Base-by-base conservation (phyloP, 1,140 invertebrate species). In the Phenacoccus solenopsis region DNA sequence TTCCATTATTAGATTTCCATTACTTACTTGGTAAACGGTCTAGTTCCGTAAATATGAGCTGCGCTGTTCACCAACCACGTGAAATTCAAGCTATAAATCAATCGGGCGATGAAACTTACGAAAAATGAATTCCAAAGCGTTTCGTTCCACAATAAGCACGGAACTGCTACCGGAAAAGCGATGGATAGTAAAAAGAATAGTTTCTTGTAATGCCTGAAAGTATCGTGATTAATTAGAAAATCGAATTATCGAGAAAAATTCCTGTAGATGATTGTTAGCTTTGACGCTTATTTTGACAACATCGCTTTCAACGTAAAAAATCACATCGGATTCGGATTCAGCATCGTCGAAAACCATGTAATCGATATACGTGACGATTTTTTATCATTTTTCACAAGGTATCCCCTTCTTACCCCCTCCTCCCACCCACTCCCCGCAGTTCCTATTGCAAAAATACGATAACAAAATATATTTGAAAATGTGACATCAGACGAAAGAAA, bases 1-100 rank as follows among this genome's bases (percentile, higher is more conserved):
- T n/a, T n/a, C n/a, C n/a, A n/a, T n/a, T n/a, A n/a, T n/a, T n/a
- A n/a, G n/a, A n/a, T n/a, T n/a, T n/a, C n/a, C n/a, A n/a, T n/a
- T n/a, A 81, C 74, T 81, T 80, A 79, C 84, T 82, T 78, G 76
- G 89, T 86, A 74, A 87, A 90, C 0, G 87, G 87, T 75, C 81
- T 80, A 68, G 78, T 80, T 9, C 88, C 88, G 76, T 81, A 86
- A 72, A 84, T 78, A 76, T 90, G 88, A 12, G 88, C 87, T n/a
- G 82, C 81, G 75, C 84, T 86, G 78, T 90, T 90, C 13, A 90
- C 87, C 24, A 84, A 77, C 87, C 88, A 90, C 0, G 88, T 90
- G 35, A 81, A 78, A 75, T 90, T 84, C 1, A 89, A 79, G 10
- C 80, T 81, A 12, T 81, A 72, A 72, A 83, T 82, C 73, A 82